phyloP scores from a whole-genome alignment of 2,113 vertebrate genomes.

The Indicator maculatus region DNA sequence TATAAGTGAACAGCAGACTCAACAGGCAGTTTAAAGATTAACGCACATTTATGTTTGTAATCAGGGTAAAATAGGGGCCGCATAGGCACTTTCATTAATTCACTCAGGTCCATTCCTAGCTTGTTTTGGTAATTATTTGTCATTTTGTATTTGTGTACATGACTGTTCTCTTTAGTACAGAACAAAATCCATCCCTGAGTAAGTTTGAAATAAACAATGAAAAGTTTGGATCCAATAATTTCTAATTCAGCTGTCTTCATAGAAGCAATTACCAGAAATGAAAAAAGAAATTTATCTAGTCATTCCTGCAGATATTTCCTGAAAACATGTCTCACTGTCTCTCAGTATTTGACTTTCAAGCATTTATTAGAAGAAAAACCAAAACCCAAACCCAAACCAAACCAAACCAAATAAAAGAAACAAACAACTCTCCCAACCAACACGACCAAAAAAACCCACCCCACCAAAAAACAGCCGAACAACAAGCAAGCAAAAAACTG shows the following conservation, averaged over 20 bases:
- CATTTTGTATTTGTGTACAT: not conserved
- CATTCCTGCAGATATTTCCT: not conserved
- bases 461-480: no score
- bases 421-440: not conserved
- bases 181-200: not conserved
- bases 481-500: no score
- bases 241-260: constrained; percentile 7
- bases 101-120: not conserved
- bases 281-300: constrained; percentile 25
- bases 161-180: not conserved
- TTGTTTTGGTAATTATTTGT: not conserved
- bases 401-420: not conserved
- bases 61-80: not conserved
- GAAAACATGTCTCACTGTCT: not conserved
- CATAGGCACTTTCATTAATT: not conserved
- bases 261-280: constrained; percentile 12
- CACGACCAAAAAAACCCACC: no score
- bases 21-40: not conserved
- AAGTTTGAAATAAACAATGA: not conserved
- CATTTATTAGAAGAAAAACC: not conserved
- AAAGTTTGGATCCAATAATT: not conserved
- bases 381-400: not conserved
- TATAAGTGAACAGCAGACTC: not conserved
- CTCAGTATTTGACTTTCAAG: not conserved
- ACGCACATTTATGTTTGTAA: not conserved